These are phyloP conservation scores for Listronotus bonariensis DNA, from an alignment of 1,140 invertebrate species.

Conservation along the genomic window DNA sequence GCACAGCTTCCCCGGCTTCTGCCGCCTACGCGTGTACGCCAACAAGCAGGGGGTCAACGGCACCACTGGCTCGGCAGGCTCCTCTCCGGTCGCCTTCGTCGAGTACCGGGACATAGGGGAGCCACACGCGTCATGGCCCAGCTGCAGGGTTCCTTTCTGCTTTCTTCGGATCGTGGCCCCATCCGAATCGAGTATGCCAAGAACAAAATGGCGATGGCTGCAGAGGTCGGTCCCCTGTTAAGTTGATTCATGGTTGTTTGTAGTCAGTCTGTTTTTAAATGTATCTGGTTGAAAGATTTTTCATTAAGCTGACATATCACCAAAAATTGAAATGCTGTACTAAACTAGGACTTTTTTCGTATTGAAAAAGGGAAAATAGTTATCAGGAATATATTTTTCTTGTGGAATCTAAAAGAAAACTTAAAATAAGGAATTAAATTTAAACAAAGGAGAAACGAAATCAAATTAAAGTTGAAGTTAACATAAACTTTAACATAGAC, in stretches of 20 bases:
- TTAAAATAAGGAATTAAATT: no score
- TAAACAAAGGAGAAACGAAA: no score
- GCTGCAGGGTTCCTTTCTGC: conserved; percentile 91
- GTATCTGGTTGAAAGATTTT: no score
- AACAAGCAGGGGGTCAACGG: conserved; percentile 81
- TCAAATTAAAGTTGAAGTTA: no score
- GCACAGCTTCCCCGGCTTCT: conserved; percentile 93
- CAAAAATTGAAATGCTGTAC: no score
- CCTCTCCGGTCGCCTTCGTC: conserved; percentile 92
- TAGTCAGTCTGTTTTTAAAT: not conserved
- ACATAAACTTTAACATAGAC: no score
- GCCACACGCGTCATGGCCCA: conserved; percentile 88
- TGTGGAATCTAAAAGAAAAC: no score
- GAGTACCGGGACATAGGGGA: conserved; percentile 92
- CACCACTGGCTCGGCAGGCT: conserved; percentile 60
- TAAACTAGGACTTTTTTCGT: no score
- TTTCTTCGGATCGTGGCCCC: conserved; percentile 92
- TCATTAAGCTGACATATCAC: no score
- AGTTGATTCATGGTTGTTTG: not conserved
- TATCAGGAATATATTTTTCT: no score
- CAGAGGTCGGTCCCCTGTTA: conserved; percentile 65
- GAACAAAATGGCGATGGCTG: conserved; percentile 93
- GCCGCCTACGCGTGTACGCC: conserved; percentile 94
- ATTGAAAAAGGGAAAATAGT: no score
- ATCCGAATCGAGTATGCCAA: conserved; percentile 98